These are phyloP conservation scores for Noctua pronuba DNA, from an alignment of 2,888 invertebrate species.

Conservation along the genomic window DNA sequence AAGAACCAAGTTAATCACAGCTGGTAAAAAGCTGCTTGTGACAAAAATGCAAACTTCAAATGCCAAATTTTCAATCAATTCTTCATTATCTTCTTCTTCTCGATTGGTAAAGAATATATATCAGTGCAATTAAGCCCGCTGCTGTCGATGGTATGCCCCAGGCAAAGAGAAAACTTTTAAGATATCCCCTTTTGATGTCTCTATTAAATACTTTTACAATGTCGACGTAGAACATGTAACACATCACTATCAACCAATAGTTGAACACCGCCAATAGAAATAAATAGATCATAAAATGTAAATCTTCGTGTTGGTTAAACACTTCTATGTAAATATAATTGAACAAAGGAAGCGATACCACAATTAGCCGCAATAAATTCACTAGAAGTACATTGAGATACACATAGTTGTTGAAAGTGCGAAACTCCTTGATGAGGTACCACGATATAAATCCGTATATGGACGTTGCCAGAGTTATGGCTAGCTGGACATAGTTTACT, in stretches of 20 bases:
- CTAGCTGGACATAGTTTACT: neutral
- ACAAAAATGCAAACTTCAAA: neutral
- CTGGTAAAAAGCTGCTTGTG: neutral
- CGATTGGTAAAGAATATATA: neutral
- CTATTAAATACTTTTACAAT: constrained; percentile 43
- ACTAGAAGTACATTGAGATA: constrained; percentile 25
- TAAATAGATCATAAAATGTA: neutral
- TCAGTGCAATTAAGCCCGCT: neutral
- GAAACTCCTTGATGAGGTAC: constrained; percentile 37
- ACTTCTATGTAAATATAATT: neutral
- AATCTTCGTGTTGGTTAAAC: neutral
- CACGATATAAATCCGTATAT: constrained; percentile 42
- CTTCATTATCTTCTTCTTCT: neutral
- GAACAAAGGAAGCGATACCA: constrained; percentile 1
- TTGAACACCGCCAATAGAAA: constrained; percentile 20
- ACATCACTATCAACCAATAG: constrained; percentile 44
- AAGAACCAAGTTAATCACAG: constrained; percentile 8
- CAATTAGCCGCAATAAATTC: constrained; percentile 7
- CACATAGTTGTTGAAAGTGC: constrained; percentile 36
- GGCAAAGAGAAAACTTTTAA: constrained; percentile 39
- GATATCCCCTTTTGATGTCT: constrained; percentile 19
- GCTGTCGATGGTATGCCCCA: constrained; percentile 34
- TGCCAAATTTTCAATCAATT: neutral
- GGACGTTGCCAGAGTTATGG: neutral
- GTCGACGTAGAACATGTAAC: constrained; percentile 45